Percentiles rank a stretch among this genome's conserved stretches.
Evolutionary conservation across 2,113 vertebrate species (phyloP).

Genomic region (Salvelinus namaycush): DNA sequence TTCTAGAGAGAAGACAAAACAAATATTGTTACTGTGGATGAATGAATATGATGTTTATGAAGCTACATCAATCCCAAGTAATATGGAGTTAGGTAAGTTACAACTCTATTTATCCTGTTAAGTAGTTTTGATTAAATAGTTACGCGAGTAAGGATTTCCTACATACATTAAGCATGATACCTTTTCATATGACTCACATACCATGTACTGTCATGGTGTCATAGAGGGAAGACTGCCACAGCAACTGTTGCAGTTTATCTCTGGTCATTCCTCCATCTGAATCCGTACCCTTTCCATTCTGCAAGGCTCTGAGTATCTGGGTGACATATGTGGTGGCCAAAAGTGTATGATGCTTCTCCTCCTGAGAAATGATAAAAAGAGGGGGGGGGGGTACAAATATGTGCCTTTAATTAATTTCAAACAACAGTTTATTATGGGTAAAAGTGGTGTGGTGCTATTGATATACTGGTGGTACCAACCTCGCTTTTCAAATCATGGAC

Average conservation of each 20-base stretch:
- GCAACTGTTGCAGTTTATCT: conserved; percentile 62
- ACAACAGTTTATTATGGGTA: not conserved
- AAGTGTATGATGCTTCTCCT: conserved; percentile 64
- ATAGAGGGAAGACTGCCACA: conserved; percentile 64
- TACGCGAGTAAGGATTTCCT: not conserved
- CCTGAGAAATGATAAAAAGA: conserved; percentile 37
- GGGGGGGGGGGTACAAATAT: not conserved
- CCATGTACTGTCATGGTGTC: conserved; percentile 52
- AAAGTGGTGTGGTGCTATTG: not conserved
- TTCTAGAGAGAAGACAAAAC: not conserved
- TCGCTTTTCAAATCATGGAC: conserved; percentile 57
- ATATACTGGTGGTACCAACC: conserved; percentile 43
- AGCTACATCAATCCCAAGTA: not conserved
- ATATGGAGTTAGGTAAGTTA: too few species aligned
- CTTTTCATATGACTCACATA: conserved; percentile 24
- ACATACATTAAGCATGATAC: not conserved
- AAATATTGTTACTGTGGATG: not conserved
- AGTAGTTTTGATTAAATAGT: not conserved
- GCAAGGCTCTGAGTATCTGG: conserved; percentile 25
- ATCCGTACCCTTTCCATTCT: conserved; percentile 22
- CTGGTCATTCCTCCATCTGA: conserved; percentile 36
- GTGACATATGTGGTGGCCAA: conserved; percentile 63
- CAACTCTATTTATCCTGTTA: too few species aligned
- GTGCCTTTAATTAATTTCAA: not conserved
- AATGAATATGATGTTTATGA: not conserved